Percentiles rank a stretch among this genome's conserved stretches.
These are phyloP conservation scores for Haemorhous mexicanus DNA, from an alignment of 2,113 vertebrate genomes.

Conservation along the genomic window DNA sequence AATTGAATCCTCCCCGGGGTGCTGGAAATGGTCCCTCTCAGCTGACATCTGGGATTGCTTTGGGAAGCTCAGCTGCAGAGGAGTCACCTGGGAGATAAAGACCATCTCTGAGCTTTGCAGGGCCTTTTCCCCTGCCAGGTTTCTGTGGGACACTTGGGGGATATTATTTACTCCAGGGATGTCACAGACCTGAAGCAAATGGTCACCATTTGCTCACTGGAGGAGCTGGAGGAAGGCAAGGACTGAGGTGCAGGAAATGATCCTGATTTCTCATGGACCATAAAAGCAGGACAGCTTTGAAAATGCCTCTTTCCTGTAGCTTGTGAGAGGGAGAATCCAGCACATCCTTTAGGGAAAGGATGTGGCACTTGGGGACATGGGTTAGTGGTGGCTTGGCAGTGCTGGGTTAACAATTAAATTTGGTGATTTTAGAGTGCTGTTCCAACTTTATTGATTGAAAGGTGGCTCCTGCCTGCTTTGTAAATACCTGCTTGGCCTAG, in stretches of 20 bases:
- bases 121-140: neutral
- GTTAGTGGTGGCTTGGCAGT: neutral
- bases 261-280: rapidly evolving
- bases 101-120: neutral
- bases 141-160: neutral
- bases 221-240: neutral
- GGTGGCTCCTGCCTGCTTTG: neutral
- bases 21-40: neutral
- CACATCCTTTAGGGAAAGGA: neutral
- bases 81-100: neutral
- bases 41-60: conserved; percentile 47
- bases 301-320: neutral
- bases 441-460: neutral
- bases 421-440: neutral
- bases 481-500: neutral
- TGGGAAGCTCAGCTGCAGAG: neutral
- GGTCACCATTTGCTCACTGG: neutral
- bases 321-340: neutral
- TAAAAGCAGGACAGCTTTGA: neutral
- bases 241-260: neutral
- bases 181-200: neutral
- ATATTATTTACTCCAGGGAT: neutral
- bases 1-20: neutral
- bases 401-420: neutral
- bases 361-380: neutral